A percentile compares a stretch with the other conserved stretches of the same genome.
Conservation (phyloP, 1,140 invertebrate species). For the Teleogryllus occipitalis region DNA sequence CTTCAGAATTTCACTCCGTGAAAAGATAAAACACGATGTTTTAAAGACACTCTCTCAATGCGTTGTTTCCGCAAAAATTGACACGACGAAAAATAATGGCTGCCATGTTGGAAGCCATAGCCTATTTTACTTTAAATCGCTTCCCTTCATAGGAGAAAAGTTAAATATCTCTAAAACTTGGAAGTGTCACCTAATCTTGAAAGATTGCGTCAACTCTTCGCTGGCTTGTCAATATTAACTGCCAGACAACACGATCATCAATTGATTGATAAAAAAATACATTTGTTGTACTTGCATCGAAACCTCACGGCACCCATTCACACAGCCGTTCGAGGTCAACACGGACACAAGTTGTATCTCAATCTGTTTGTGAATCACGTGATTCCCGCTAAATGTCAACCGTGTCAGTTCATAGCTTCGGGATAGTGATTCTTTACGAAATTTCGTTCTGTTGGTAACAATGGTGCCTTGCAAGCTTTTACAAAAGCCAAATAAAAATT, state of each 20-base stretch:
- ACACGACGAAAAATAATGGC: constrained; percentile 11
- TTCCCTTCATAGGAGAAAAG: neutral
- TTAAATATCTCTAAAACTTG: neutral
- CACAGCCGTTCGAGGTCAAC: neutral
- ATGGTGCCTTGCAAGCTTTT: no score
- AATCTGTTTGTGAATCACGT: constrained; percentile 13
- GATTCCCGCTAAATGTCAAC: constrained; percentile 11
- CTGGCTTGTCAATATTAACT: neutral
- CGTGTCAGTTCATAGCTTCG: neutral
- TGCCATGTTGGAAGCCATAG: constrained; percentile 15
- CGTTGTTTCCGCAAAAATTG: neutral
- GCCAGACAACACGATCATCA: neutral
- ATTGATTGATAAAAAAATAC: neutral
- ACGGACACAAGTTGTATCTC: constrained; percentile 9
- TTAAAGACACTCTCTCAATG: neutral
- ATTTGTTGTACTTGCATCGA: no score
- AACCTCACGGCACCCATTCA: neutral
- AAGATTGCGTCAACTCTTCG: neutral
- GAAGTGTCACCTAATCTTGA: neutral
- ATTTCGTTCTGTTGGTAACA: no score
- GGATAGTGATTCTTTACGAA: no score
- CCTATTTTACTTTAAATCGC: constrained; percentile 5
- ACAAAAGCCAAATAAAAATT: no score
- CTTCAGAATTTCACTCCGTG: neutral
- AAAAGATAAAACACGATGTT: neutral